Conservation (phyloP, 2,797 vertebrate species). For the Halcyon badia region DNA sequence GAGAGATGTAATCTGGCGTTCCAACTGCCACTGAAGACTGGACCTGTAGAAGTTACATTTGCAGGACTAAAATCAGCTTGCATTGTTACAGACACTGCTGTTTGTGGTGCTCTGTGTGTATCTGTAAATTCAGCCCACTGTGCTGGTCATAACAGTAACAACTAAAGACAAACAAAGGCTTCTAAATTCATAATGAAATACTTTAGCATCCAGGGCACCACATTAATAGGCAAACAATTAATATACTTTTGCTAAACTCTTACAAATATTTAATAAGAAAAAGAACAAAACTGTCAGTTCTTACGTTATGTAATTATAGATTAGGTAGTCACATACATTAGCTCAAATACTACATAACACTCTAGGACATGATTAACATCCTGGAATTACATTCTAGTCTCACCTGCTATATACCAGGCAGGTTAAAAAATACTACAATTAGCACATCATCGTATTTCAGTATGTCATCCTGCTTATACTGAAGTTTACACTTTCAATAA, state of each 20-base stretch:
- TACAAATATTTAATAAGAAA: background rate
- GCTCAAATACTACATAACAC: background rate
- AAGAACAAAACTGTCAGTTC: background rate
- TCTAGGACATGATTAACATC: background rate
- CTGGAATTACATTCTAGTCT: background rate
- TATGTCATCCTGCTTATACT: background rate
- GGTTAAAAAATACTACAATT: background rate
- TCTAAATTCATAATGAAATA: background rate
- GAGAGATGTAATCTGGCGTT: constrained; percentile 98
- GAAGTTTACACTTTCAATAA: background rate
- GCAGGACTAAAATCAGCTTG: background rate
- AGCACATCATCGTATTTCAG: background rate
- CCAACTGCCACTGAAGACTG: constrained; percentile 98
- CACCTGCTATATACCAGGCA: background rate
- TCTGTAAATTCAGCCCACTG: background rate
- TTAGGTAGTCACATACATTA: background rate
- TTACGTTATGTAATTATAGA: background rate
- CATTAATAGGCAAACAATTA: background rate
- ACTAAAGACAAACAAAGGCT: background rate
- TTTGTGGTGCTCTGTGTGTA: background rate
- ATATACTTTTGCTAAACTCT: background rate
- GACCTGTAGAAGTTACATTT: constrained; percentile 83
- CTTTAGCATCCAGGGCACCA: background rate
- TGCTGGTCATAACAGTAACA: background rate
- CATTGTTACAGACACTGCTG: background rate